A percentile compares a stretch with the other conserved stretches of the same genome.
Conservation (phyloP, 2,113 vertebrate species). For the Grammomys dolichurus region DNA sequence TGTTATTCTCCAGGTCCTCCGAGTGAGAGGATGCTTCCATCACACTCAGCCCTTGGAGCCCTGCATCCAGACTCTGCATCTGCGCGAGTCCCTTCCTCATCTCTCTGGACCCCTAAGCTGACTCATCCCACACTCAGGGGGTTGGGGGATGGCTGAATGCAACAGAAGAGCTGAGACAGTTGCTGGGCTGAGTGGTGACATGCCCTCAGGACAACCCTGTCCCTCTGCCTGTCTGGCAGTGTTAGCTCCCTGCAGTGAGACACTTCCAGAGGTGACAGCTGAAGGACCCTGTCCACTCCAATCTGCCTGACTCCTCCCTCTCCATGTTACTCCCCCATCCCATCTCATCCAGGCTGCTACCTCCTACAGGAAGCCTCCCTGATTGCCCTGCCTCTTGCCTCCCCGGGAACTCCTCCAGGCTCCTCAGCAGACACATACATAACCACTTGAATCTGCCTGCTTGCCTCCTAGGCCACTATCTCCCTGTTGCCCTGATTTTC, state of each 20-base stretch:
- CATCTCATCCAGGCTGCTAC: background rate
- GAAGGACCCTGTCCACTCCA: slow-evolving; percentile 22
- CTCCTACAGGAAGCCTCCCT: slow-evolving; percentile 30
- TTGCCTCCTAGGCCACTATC: background rate
- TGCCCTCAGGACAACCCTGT: background rate
- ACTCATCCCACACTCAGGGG: background rate
- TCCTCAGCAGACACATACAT: too few relatives aligned
- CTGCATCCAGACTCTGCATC: background rate
- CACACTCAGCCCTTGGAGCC: background rate
- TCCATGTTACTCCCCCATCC: accelerated
- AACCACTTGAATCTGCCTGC: background rate
- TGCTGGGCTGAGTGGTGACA: background rate
- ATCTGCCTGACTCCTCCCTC: background rate
- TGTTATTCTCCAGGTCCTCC: background rate
- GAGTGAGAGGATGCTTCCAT: background rate
- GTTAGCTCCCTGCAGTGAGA: background rate
- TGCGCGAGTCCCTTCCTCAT: background rate
- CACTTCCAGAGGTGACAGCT: background rate
- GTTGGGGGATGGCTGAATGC: background rate
- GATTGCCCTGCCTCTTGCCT: too few relatives aligned
- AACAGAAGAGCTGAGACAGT: background rate
- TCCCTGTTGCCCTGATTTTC: background rate
- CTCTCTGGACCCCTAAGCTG: too few relatives aligned
- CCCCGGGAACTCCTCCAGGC: background rate
- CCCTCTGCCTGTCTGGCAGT: slow-evolving; percentile 50